These are phyloP conservation scores for Platichthys stellatus DNA, from an alignment of 2,113 vertebrate genomes.

Conservation along the genomic window DNA sequence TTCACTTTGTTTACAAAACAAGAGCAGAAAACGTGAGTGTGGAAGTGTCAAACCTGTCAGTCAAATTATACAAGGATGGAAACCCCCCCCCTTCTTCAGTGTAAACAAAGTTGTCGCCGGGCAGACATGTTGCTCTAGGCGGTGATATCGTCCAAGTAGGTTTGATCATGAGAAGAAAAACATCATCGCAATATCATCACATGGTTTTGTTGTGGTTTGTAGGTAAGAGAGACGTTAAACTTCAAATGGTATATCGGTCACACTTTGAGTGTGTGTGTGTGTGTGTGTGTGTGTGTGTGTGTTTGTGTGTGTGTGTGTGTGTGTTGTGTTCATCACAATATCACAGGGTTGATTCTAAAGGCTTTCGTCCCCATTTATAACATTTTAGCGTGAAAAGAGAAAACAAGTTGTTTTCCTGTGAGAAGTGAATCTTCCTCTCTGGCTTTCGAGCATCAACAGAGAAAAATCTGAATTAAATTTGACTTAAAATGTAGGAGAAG, in stretches of 20 bases:
- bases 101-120: conserved; percentile 48
- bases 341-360: too few species aligned
- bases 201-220: background rate
- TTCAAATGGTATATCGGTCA: too few species aligned
- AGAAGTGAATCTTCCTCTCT: background rate
- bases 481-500: background rate
- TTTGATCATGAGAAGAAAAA: conserved; percentile 2
- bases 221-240: background rate
- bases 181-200: background rate
- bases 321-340: too few species aligned
- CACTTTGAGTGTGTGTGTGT: background rate
- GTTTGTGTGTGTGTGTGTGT: background rate
- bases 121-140: conserved; percentile 6
- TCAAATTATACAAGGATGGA: conserved; percentile 41
- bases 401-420: too few species aligned
- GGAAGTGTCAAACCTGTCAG: conserved; percentile 40
- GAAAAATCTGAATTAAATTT: background rate
- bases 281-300: background rate
- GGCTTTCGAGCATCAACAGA: background rate
- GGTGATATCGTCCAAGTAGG: conserved; percentile 13
- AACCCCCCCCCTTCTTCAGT: conserved; percentile 17
- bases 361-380: too few species aligned
- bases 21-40: conserved; percentile 1
- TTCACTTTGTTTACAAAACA: conserved; percentile 37
- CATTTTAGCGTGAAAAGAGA: too few species aligned